Evolutionary conservation across 1,140 invertebrate species (phyloP).

Genomic region (Leptinotarsa lineolata): DNA sequence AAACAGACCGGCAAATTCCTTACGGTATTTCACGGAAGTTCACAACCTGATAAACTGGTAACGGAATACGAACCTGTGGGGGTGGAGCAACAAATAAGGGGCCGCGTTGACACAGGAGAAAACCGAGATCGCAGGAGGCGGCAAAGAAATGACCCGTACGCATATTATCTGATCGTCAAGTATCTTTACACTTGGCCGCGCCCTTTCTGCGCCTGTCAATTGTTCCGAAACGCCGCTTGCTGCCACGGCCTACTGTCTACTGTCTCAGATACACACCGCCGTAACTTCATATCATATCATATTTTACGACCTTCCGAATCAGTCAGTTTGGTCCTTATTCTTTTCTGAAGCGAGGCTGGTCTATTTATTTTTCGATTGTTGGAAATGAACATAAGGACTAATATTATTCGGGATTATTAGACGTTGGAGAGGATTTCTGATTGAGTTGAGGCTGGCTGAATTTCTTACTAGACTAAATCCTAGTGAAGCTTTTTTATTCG

Average conservation of each 20-base stretch:
- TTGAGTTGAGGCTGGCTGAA: no score
- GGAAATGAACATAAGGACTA: no score
- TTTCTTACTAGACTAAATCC: no score
- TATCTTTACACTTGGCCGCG: slow-evolving; percentile 51
- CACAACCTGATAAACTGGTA: not conserved
- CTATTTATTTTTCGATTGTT: no score
- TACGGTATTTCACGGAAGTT: not conserved
- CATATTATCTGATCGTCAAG: slow-evolving; percentile 53
- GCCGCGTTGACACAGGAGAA: slow-evolving; percentile 16
- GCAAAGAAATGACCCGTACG: slow-evolving; percentile 49
- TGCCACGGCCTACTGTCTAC: slow-evolving; percentile 32
- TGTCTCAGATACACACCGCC: slow-evolving; percentile 22
- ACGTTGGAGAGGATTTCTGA: no score
- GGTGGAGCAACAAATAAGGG: slow-evolving; percentile 25
- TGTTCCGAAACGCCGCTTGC: slow-evolving; percentile 37
- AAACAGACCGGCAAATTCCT: not conserved
- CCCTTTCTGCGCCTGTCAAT: slow-evolving; percentile 51
- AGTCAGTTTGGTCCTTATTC: no score
- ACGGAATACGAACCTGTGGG: slow-evolving; percentile 16
- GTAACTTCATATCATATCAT: slow-evolving; percentile 17
- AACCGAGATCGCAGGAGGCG: slow-evolving; percentile 30
- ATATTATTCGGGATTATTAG: no score
- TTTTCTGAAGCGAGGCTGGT: no score
- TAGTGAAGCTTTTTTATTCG: no score
- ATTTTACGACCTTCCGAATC: slow-evolving; percentile 26